Base-by-base conservation (phyloP, 1,140 invertebrate species). In the Drosophila repleta region DNA sequence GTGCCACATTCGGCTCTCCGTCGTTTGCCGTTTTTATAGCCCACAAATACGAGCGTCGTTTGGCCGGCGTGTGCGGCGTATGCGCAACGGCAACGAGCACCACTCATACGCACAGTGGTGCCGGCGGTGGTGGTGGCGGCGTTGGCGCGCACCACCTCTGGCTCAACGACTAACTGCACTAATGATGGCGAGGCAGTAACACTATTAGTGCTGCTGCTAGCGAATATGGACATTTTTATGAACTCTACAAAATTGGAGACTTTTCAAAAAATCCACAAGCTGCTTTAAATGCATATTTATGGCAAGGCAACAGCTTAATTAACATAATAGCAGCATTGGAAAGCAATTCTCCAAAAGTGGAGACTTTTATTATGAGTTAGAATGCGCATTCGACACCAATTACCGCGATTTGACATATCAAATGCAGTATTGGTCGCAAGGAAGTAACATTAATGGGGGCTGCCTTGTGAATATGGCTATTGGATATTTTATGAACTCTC, bases 41-140 rank as follows among this genome's bases (percentile, higher is more conserved):
- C 64, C 39, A 39, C 74, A 77, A 85, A 87, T 81, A 69, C 82
- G 74, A 57, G 76, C 52, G 29, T 26, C 43, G 29, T 37, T 79
- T 67, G 52, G 48, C 66, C 82, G 80, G 81, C 80, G 72, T 63
- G 68, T 82, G 74, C 79, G 77, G 76, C 81, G 81, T 87, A 84
- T 84, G 81, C 81, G 81, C 81, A 81, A 84, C 81, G 65, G 4
- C 26, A 45, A 10, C 62, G 18, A 70, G 45, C 55, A 74, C 18
- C 58, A 74, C 83, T 70, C 75, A 87, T 87, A 87, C 82, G 82
- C 82, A 82, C 83, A 51, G 82, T 87, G 74, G 70, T 48, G 20
- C 67, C 39, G 32, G 55, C 39, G 45, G 48, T 43, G 15, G 48
- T 43, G 15, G 4, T 3, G 7, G 18, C 20, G 8, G 21, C 49